Evolutionary conservation across 1,140 invertebrate species (phyloP).

Genomic region (Sycobia sp.): DNA sequence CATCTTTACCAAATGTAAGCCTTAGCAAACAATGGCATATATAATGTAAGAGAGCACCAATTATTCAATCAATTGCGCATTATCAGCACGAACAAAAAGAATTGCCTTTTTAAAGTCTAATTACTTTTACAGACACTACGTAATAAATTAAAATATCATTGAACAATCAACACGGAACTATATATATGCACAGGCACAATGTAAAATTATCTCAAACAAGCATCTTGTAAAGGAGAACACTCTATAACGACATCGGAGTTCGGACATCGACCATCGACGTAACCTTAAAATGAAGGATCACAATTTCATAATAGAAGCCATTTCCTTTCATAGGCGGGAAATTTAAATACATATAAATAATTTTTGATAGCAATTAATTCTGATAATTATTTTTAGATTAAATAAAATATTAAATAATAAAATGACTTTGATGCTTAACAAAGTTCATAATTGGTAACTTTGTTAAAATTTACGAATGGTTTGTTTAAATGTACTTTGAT

Average conservation of each 20-base stretch:
- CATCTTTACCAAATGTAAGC: slow-evolving; percentile 29
- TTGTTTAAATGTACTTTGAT: no score
- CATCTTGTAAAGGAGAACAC: slow-evolving; percentile 16
- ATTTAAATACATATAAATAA: slow-evolving; percentile 21
- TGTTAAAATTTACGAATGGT: no score
- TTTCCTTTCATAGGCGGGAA: slow-evolving; percentile 18
- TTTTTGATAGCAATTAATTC: no score
- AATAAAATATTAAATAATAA: no score
- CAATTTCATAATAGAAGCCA: slow-evolving; percentile 22
- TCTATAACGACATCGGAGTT: no score
- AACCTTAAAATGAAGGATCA: slow-evolving; percentile 33
- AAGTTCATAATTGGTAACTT: no score
- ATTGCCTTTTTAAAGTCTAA: background rate
- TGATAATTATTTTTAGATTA: no score
- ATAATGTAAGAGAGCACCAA: slow-evolving; percentile 17
- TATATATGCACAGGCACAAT: slow-evolving; percentile 17
- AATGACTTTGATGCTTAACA: no score
- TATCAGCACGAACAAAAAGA: slow-evolving; percentile 7
- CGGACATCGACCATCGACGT: no score
- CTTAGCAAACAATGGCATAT: slow-evolving; percentile 20
- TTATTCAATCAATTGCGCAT: slow-evolving; percentile 10
- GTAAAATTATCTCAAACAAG: slow-evolving; percentile 26
- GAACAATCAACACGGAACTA: slow-evolving; percentile 14
- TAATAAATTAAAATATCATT: slow-evolving; percentile 22
- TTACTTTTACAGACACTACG: background rate